Base-by-base conservation (phyloP, 2,888 invertebrate species). In the Drosophila quasianomalipes region DNA sequence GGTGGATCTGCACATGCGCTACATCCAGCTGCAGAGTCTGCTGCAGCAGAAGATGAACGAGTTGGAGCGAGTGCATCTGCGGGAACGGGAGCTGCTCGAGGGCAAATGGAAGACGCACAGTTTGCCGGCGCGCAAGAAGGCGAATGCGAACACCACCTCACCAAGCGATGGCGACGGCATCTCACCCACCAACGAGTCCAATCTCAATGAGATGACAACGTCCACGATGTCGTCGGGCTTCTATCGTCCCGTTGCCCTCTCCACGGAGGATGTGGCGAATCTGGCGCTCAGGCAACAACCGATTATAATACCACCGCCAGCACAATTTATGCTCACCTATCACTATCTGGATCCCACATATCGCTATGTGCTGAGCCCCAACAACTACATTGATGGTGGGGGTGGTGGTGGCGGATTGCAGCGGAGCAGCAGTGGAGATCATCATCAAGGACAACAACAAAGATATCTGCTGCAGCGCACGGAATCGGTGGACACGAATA, bases 51-150 rank as follows among this genome's bases (percentile, higher is more conserved):
- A 98, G 93, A 96, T 97, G 95, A 95, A 96, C 54, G 98, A 98
- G 92, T 93, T 98, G 62, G 98, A 98, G 92, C 95, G 97, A 63
- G 94, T 98, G 9, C 96, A 96, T 83, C 94, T 97, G 64, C 95
- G 96, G 5, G 98, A 98, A 92, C 95, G 97, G 64, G 97, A 98
- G 91, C 95, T 98, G 16, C 94, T 97, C 53, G 96, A 97, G 94
- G 96, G 97, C 30, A 97, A 97, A 92, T 97, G 97, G 97, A 97
- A 97, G 94, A 97, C 97, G 0, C 97, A 97, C 92, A 97, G 97
- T 91, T 94, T 97, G 78, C 97, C 97, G 19, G 97, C 97, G 0
- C 95, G 97, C 72, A 97, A 97, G 92, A 96, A 97, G 93, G 96
- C 96, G 65, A 95, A 95, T 0, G 75, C 85, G 2, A 96, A 96